These are phyloP conservation scores for Psix sp. DNA, from an alignment of 1,140 invertebrate species.

Conservation along the genomic window DNA sequence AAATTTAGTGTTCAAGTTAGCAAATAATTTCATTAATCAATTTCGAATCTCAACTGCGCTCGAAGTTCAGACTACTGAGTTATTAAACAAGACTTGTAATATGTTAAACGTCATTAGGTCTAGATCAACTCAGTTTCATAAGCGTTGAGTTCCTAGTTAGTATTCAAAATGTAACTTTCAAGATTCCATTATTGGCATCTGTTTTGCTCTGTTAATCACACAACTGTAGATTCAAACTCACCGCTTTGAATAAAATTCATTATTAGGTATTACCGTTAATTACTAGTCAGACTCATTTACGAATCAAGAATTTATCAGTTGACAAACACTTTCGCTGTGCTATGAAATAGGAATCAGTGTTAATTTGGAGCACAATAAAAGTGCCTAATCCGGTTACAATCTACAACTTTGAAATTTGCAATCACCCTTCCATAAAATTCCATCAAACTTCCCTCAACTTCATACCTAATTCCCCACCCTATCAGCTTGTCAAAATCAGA, in stretches of 20 bases:
- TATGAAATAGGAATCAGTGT: constrained; percentile 3
- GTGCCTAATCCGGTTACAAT: constrained; percentile 33
- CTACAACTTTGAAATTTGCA: constrained; percentile 29
- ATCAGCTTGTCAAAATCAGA: constrained; percentile 49
- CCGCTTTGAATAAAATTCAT: neutral
- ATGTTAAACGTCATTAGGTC: constrained; percentile 13
- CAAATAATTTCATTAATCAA: neutral
- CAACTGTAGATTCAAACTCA: neutral
- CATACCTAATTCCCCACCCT: constrained; percentile 45
- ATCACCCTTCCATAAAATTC: constrained; percentile 49
- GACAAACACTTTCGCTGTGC: neutral
- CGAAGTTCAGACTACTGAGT: constrained; percentile 1
- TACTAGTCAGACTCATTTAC: no score
- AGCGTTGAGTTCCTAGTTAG: constrained; percentile 9
- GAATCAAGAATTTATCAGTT: neutral
- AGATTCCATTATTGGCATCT: constrained; percentile 16
- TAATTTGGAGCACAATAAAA: constrained; percentile 30
- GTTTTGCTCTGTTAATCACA: constrained; percentile 4
- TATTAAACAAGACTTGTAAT: constrained; percentile 13
- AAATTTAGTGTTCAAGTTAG: neutral
- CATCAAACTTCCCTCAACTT: constrained; percentile 53
- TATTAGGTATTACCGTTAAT: no score
- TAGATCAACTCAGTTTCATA: constrained; percentile 13
- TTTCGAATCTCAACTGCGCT: constrained; percentile 3
- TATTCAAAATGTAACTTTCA: constrained; percentile 20